Conservation (phyloP, 1,140 invertebrate species). For the Drosophila bocki region DNA sequence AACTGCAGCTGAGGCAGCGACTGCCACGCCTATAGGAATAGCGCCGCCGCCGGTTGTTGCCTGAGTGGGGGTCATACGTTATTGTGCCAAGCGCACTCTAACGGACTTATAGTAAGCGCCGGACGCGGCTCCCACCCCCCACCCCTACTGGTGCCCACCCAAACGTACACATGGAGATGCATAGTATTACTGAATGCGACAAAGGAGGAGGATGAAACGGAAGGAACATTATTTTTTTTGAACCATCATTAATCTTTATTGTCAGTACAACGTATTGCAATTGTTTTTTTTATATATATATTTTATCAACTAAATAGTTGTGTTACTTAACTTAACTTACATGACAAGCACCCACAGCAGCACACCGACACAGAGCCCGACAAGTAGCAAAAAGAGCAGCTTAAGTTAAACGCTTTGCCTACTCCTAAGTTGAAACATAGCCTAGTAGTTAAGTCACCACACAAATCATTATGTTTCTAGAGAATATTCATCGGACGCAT, state of each 20-base stretch:
- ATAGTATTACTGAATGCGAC: conserved; percentile 66
- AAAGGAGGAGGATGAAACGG: conserved; percentile 11
- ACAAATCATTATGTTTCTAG: conserved; percentile 33
- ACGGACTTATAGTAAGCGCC: conserved; percentile 80
- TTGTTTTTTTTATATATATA: conserved; percentile 35
- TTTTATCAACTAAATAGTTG: conserved; percentile 39
- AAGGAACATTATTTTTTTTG: conserved; percentile 45
- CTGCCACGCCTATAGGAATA: conserved; percentile 61
- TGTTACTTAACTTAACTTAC: conserved; percentile 56
- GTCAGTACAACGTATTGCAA: conserved; percentile 41
- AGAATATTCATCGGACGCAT: conserved; percentile 24
- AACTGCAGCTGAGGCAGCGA: conserved; percentile 15
- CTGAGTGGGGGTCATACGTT: conserved; percentile 85
- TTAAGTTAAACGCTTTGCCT: conserved; percentile 34
- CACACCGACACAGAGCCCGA: background rate
- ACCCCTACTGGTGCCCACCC: conserved; percentile 4
- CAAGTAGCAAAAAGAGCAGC: conserved; percentile 9
- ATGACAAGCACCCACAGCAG: conserved; percentile 29
- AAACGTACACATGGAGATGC: conserved; percentile 42
- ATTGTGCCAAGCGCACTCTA: conserved; percentile 80
- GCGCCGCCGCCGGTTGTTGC: conserved; percentile 81
- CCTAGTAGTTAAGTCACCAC: conserved; percentile 31
- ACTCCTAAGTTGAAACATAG: conserved; percentile 16
- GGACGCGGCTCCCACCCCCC: conserved; percentile 51
- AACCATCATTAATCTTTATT: conserved; percentile 32